These are phyloP conservation scores for Meles meles DNA, from an alignment of 2,113 vertebrate species.

Conservation along the genomic window DNA sequence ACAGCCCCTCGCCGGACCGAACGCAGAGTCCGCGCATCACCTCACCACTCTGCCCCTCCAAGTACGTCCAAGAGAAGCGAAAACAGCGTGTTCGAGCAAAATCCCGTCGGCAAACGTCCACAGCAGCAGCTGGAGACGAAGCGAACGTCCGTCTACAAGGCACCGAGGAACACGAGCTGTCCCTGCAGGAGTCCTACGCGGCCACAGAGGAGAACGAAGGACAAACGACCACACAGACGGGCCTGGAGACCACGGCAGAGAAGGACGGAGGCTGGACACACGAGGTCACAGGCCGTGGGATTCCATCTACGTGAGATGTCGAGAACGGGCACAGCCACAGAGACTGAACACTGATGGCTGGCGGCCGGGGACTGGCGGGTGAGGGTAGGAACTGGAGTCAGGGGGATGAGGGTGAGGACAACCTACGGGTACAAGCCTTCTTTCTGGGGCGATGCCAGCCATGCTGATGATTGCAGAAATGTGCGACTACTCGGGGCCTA, in stretches of 20 bases:
- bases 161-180: background rate
- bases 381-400: accelerated
- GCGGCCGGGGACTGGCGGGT: background rate
- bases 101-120: background rate
- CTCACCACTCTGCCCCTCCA: background rate
- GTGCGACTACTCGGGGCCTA: accelerated
- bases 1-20: too few species aligned
- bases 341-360: too few species aligned
- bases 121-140: background rate
- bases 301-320: background rate
- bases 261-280: background rate
- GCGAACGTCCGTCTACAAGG: background rate
- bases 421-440: background rate
- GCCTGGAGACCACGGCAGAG: accelerated
- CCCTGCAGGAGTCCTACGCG: background rate
- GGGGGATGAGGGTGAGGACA: background rate
- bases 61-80: background rate
- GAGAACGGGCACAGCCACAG: background rate
- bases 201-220: too few species aligned
- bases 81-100: background rate
- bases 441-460: background rate
- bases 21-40: accelerated
- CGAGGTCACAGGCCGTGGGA: background rate
- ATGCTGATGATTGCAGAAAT: background rate
- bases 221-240: too few species aligned